Percentiles rank a stretch among this genome's conserved stretches.
phyloP scores from a whole-genome alignment of 2,888 invertebrate species.

The Meiosimyza platycephala region DNA sequence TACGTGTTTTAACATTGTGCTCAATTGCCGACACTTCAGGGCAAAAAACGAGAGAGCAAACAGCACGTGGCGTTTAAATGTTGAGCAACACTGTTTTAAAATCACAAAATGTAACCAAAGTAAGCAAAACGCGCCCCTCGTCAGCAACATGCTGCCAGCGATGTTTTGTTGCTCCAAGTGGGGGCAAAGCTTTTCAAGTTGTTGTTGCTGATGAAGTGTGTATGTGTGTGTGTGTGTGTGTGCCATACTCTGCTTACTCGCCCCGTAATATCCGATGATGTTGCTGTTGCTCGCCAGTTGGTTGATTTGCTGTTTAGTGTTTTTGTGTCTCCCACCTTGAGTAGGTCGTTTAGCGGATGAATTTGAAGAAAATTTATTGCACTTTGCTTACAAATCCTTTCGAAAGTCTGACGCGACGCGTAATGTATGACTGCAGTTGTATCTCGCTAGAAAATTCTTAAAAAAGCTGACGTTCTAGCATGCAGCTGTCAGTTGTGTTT shows the following conservation, averaged over 20 bases:
- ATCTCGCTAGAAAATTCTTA: constrained; percentile 11
- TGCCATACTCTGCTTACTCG: constrained; percentile 31
- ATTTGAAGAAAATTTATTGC: background rate
- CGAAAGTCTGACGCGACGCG: constrained; percentile 5
- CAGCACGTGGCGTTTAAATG: background rate
- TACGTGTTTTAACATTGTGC: background rate
- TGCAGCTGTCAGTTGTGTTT: constrained; percentile 24
- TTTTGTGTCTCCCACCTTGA: constrained; percentile 51
- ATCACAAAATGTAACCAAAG: background rate
- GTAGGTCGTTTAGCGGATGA: constrained; percentile 50
- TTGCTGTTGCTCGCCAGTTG: constrained; percentile 33
- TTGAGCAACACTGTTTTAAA: background rate
- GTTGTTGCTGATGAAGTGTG: constrained; percentile 1
- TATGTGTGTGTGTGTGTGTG: constrained; percentile 30
- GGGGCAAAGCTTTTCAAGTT: background rate
- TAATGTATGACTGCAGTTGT: background rate
- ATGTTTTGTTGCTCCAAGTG: background rate
- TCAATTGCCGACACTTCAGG: background rate
- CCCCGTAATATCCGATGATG: constrained; percentile 24
- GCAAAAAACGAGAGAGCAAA: background rate
- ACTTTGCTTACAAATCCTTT: background rate
- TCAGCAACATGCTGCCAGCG: constrained; percentile 33
- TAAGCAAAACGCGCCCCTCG: too few relatives aligned
- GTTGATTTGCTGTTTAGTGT: constrained; percentile 47
- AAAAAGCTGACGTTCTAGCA: constrained; percentile 26